phyloP scores from a whole-genome alignment of 2,888 invertebrate species.

The Erpobdella octoculata region DNA sequence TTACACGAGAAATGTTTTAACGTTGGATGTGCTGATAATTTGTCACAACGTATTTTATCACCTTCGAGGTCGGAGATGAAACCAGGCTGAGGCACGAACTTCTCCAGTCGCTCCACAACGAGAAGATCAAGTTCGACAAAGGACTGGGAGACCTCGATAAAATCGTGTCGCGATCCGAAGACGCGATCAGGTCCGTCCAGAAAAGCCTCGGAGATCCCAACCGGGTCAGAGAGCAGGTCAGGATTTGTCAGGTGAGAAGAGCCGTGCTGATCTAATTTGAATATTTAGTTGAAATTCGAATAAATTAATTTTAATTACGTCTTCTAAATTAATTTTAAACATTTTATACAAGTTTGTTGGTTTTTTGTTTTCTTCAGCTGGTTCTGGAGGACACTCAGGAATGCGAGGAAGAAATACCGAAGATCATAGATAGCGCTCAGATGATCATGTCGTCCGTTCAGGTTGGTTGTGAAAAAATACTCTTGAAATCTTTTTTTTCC shows the following conservation, averaged over 20 bases:
- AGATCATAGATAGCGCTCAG: not conserved
- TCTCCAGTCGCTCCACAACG: not conserved
- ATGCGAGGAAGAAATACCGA: conserved; percentile 10
- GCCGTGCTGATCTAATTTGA: no score
- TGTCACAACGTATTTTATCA: no score
- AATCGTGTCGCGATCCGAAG: conserved; percentile 7
- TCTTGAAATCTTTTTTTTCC: no score
- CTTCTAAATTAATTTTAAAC: no score
- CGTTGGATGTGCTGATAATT: no score
- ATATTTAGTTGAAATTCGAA: no score
- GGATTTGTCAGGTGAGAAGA: conserved; percentile 6
- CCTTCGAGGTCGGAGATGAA: conserved; percentile 16
- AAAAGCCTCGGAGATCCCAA: conserved; percentile 9
- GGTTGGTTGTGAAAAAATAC: no score
- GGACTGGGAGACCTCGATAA: conserved; percentile 14
- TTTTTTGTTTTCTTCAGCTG: no score
- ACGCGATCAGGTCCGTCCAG: conserved; percentile 5
- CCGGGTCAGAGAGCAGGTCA: not conserved
- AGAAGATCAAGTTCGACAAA: not conserved
- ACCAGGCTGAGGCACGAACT: conserved; percentile 4
- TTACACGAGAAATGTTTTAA: no score
- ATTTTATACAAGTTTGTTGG: no score
- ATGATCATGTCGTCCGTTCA: conserved; percentile 7
- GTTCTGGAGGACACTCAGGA: conserved; percentile 10
- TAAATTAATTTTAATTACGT: no score